These are phyloP conservation scores for Drosophila borborema DNA, from an alignment of 2,888 invertebrate species.

Conservation along the genomic window DNA sequence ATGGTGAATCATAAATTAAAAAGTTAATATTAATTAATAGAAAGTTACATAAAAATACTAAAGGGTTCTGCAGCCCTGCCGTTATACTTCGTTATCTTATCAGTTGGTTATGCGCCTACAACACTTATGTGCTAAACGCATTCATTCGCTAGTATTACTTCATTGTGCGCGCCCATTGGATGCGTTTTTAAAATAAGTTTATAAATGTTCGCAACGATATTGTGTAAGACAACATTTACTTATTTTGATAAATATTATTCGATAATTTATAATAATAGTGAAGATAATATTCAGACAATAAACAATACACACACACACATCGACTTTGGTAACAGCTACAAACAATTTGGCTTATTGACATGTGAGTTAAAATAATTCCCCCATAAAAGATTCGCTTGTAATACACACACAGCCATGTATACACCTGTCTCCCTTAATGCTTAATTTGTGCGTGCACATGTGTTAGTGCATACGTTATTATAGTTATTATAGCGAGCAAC, in stretches of 20 bases:
- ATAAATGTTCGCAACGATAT: conserved; percentile 6
- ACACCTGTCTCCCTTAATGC: conserved; percentile 21
- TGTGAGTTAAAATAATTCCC: conserved; percentile 38
- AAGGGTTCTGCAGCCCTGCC: conserved; percentile 49
- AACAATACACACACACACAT: not conserved
- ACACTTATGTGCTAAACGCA: conserved; percentile 29
- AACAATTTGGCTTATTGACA: conserved; percentile 25
- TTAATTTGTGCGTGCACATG: conserved; percentile 17
- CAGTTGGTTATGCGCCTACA: conserved; percentile 37
- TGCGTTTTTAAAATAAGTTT: conserved; percentile 44
- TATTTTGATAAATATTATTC: conserved; percentile 20
- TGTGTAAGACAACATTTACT: conserved; percentile 13
- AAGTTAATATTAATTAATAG: not conserved
- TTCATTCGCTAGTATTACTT: conserved; percentile 69
- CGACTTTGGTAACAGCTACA: conserved; percentile 1
- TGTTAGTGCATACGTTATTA: conserved; percentile 21
- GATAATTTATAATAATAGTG: conserved; percentile 4
- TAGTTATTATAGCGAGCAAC: conserved; percentile 18
- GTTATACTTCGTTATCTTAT: conserved; percentile 62
- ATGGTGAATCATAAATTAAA: conserved; percentile 6
- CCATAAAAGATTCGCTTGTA: conserved; percentile 29
- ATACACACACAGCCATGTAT: conserved; percentile 5
- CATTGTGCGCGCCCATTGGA: conserved; percentile 46
- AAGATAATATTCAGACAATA: conserved; percentile 3
- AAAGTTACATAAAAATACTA: conserved; percentile 1